These are phyloP conservation scores for Contarinia nasturtii DNA, from an alignment of 1,140 invertebrate species.

Conservation along the genomic window DNA sequence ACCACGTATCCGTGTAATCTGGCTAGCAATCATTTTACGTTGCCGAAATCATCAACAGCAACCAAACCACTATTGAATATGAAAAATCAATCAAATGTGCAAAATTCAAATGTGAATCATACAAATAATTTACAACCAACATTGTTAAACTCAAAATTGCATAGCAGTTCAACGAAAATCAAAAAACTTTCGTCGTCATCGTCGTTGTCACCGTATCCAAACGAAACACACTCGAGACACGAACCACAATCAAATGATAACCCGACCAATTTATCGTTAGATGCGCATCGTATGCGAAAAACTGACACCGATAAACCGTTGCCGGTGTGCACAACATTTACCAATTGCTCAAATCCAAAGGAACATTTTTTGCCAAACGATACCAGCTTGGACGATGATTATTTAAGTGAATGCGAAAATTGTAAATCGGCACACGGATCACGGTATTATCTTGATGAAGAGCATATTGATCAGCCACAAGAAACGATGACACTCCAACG, in stretches of 20 bases:
- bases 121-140: too few species aligned
- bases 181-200: too few species aligned
- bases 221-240: too few species aligned
- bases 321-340: slow-evolving; percentile 22
- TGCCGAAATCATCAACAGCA: slow-evolving; percentile 12
- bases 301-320: slow-evolving; percentile 12
- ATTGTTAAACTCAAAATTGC: too few species aligned
- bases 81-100: too few species aligned
- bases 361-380: slow-evolving; percentile 25
- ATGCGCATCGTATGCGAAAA: too few species aligned
- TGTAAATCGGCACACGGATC: slow-evolving; percentile 53
- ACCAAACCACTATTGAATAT: neutral
- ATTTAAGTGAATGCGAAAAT: slow-evolving; percentile 64
- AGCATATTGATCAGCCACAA: slow-evolving; percentile 34
- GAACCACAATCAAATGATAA: slow-evolving; percentile 16
- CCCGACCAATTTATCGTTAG: slow-evolving; percentile 15
- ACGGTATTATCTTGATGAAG: slow-evolving; percentile 38
- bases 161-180: too few species aligned
- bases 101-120: too few species aligned
- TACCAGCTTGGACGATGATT: slow-evolving; percentile 45
- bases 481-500: slow-evolving; percentile 53
- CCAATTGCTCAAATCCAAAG: slow-evolving; percentile 22
- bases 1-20: neutral
- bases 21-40: slow-evolving; percentile 19
- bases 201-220: too few species aligned